phyloP scores from a whole-genome alignment of 2,113 vertebrate genomes.

The Lagopus muta region DNA sequence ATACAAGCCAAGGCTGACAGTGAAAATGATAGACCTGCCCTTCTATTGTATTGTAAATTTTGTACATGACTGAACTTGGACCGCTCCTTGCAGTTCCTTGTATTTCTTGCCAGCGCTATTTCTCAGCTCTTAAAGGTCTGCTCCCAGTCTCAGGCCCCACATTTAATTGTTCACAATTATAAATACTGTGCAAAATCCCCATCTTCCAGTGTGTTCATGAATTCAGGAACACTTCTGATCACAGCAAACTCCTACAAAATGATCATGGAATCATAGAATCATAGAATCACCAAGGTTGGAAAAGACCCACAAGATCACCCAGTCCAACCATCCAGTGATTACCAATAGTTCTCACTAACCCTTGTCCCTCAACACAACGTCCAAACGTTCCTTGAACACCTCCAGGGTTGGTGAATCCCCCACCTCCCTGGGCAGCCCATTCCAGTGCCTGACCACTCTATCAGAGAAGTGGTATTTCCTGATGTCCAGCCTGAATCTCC shows the following conservation, averaged over 20 bases:
- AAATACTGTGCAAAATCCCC: conserved; percentile 21
- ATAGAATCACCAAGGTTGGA: too few species aligned
- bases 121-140: conserved; percentile 1
- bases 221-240: conserved; percentile 7
- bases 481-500: too few species aligned
- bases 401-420: too few species aligned
- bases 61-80: conserved; percentile 29
- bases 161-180: conserved; percentile 46
- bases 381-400: too few species aligned
- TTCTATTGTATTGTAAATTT: conserved; percentile 26
- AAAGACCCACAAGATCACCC: too few species aligned
- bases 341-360: too few species aligned
- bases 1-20: conserved; percentile 32
- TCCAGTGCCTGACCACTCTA: too few species aligned
- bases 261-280: not conserved
- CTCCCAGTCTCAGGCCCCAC: not conserved
- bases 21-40: conserved; percentile 26
- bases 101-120: not conserved
- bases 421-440: too few species aligned
- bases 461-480: too few species aligned
- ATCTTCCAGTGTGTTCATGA: conserved; percentile 22
- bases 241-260: conserved; percentile 23
- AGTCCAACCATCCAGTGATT: too few species aligned
- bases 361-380: too few species aligned
- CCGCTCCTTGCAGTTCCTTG: not conserved